Evolutionary conservation across 2,113 vertebrate species (phyloP).

Genomic region (Pelecanus crispus): DNA sequence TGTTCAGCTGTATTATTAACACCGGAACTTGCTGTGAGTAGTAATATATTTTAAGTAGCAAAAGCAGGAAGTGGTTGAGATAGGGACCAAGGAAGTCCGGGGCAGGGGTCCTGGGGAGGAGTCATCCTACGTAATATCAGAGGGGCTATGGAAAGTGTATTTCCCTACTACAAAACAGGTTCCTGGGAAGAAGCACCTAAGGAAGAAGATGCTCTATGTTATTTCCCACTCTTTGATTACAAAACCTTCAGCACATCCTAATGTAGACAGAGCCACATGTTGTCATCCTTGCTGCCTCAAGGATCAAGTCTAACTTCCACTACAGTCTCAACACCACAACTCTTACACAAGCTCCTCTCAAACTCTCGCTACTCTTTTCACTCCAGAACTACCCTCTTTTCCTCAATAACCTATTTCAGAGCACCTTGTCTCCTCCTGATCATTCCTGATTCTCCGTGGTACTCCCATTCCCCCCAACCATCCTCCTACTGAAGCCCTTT

Average conservation of each 20-base stretch:
- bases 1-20: not conserved
- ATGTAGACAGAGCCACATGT: not conserved
- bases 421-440: not conserved
- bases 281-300: not conserved
- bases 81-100: not conserved
- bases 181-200: not conserved
- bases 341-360: not conserved
- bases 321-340: not conserved
- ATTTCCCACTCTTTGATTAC: not conserved
- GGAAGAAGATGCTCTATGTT: not conserved
- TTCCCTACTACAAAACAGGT: not conserved
- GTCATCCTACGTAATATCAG: not conserved
- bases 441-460: not conserved
- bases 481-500: not conserved
- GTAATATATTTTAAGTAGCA: not conserved
- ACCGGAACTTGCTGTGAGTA: not conserved
- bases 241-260: not conserved
- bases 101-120: not conserved
- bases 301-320: not conserved
- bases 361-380: accelerated
- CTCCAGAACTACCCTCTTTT: not conserved
- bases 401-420: not conserved
- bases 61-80: not conserved
- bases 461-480: not conserved
- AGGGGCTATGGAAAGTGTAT: not conserved